phyloP scores from a whole-genome alignment of 2,888 invertebrate species.

The Cerastis rubricosa region DNA sequence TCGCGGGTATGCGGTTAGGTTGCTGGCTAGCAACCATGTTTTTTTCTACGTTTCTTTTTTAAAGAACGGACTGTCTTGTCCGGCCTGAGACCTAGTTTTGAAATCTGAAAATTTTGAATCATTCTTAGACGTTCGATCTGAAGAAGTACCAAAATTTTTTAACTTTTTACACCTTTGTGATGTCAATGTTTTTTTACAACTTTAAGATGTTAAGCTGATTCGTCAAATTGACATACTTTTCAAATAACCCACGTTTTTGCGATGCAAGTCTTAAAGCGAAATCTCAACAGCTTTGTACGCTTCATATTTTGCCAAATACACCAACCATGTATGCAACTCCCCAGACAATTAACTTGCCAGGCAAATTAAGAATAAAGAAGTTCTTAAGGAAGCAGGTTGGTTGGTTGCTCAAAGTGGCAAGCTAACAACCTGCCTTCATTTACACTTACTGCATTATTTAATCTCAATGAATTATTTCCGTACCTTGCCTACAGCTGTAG shows the following conservation, averaged over 20 bases:
- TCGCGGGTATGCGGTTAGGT: slow-evolving; percentile 53
- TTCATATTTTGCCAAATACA: background rate
- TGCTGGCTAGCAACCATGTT: slow-evolving; percentile 43
- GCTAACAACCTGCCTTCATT: slow-evolving; percentile 51
- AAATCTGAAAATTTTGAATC: background rate
- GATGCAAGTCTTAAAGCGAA: background rate
- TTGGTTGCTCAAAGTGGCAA: slow-evolving; percentile 2
- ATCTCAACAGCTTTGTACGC: background rate
- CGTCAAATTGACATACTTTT: slow-evolving; percentile 1
- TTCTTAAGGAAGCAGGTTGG: slow-evolving; percentile 43
- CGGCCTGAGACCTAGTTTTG: slow-evolving; percentile 33
- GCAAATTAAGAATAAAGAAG: slow-evolving; percentile 52
- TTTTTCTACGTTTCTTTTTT: slow-evolving; percentile 30
- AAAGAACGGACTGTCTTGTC: slow-evolving; percentile 16
- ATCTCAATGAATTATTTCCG: slow-evolving; percentile 60
- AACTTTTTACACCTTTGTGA: background rate
- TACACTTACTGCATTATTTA: slow-evolving; percentile 57
- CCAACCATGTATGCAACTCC: background rate
- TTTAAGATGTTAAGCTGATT: background rate
- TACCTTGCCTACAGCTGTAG: slow-evolving; percentile 32
- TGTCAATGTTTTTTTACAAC: background rate
- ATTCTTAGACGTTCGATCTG: background rate
- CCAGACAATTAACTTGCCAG: slow-evolving; percentile 22
- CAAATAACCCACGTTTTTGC: background rate
- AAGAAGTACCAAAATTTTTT: background rate